phyloP scores from a whole-genome alignment of 2,888 invertebrate genomes.

The Lasius fuliginosus region DNA sequence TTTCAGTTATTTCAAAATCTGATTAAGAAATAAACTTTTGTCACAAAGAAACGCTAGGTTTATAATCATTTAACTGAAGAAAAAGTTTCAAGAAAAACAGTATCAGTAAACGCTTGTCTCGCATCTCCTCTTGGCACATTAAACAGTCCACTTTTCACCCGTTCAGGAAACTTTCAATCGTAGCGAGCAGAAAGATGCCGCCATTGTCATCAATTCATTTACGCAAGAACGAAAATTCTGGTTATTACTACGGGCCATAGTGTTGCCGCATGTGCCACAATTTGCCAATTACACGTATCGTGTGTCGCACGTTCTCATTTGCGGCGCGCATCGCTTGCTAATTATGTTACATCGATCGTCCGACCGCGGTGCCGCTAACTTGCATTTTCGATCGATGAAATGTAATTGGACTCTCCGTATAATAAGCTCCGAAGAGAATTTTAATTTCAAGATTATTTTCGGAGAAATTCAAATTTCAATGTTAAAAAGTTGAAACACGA shows the following conservation, averaged over 20 bases:
- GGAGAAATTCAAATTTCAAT: not conserved
- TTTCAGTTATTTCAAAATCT: not conserved
- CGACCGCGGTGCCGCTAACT: conserved; percentile 8
- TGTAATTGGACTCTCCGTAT: conserved; percentile 2
- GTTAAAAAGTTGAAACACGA: not conserved
- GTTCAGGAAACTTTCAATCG: conserved; percentile 30
- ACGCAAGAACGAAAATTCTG: conserved; percentile 28
- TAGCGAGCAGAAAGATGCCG: not conserved
- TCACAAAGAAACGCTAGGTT: not conserved
- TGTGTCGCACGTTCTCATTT: conserved; percentile 36
- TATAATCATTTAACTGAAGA: conserved; percentile 4
- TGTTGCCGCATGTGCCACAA: conserved; percentile 40
- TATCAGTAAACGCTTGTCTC: conserved; percentile 3
- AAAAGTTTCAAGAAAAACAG: conserved; percentile 17
- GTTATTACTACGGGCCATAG: not conserved
- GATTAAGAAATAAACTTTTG: not conserved
- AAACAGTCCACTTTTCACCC: conserved; percentile 6
- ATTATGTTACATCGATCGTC: conserved; percentile 43
- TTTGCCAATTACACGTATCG: conserved; percentile 41
- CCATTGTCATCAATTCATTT: conserved; percentile 11
- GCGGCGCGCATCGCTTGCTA: conserved; percentile 44
- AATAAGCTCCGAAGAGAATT: not conserved
- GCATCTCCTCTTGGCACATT: not conserved
- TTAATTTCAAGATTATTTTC: not conserved
- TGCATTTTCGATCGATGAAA: conserved; percentile 3